A percentile compares a stretch with the other conserved stretches of the same genome.
Evolutionary conservation across 2,113 vertebrate species (phyloP).

Genomic region (Gila orcuttii): DNA sequence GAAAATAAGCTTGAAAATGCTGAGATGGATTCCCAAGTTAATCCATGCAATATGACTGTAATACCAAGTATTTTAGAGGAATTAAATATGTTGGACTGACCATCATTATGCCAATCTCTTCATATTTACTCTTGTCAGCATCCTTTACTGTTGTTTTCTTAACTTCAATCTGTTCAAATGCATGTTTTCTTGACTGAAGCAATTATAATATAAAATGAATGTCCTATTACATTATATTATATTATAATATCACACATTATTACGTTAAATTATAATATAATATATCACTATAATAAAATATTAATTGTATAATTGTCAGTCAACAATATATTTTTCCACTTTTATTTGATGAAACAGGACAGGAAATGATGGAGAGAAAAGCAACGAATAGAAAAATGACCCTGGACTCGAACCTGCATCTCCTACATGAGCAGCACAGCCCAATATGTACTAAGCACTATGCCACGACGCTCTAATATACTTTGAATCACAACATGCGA

Average conservation of each 20-base stretch:
- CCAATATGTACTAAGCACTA: neutral
- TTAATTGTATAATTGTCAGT: neutral
- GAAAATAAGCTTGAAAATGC: constrained; percentile 30
- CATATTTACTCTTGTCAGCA: constrained; percentile 60
- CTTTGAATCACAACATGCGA: neutral
- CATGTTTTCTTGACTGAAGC: too few relatives aligned
- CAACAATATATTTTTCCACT: neutral
- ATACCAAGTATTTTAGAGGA: constrained; percentile 29
- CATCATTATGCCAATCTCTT: constrained; percentile 73
- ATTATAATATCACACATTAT: neutral
- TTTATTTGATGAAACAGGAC: neutral
- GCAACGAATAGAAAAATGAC: neutral
- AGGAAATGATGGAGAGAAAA: neutral
- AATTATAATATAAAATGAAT: too few relatives aligned
- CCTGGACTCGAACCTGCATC: neutral
- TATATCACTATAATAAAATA: neutral
- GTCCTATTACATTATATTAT: neutral
- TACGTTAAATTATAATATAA: neutral
- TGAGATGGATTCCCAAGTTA: constrained; percentile 34
- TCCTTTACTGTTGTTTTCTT: constrained; percentile 19
- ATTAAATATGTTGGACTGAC: constrained; percentile 56
- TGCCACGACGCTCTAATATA: neutral
- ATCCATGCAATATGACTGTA: constrained; percentile 31
- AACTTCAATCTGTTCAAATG: neutral
- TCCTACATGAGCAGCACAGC: neutral